These are phyloP conservation scores for Hirtodrosophila cameraria DNA, from an alignment of 2,888 invertebrate genomes.

Conservation along the genomic window DNA sequence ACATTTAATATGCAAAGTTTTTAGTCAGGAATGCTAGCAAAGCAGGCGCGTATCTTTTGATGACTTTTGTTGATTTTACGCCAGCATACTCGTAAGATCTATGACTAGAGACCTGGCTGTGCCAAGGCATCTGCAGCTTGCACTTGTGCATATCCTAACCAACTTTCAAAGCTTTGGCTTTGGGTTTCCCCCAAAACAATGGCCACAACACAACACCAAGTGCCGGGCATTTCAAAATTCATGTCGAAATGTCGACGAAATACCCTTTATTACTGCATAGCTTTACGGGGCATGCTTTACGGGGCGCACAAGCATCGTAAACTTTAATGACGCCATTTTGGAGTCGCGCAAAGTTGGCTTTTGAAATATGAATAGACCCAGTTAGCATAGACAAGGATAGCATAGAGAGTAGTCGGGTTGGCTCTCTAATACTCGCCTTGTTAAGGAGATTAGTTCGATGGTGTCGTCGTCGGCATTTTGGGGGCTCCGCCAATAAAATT, in stretches of 20 bases:
- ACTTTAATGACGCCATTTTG: conserved; percentile 79
- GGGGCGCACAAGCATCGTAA: conserved; percentile 68
- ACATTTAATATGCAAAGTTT: conserved; percentile 83
- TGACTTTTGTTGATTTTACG: conserved; percentile 80
- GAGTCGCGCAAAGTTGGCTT: conserved; percentile 75
- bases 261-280: conserved; percentile 79
- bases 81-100: conserved; percentile 59
- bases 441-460: conserved; percentile 78
- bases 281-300: conserved; percentile 76
- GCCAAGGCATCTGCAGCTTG: conserved; percentile 35
- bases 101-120: conserved; percentile 17
- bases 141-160: conserved; percentile 28
- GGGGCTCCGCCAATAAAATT: conserved; percentile 70
- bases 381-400: conserved; percentile 6
- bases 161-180: neutral
- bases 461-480: conserved; percentile 41
- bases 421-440: conserved; percentile 67
- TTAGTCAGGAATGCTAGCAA: conserved; percentile 30
- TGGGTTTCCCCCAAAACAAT: conserved; percentile 42
- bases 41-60: conserved; percentile 74
- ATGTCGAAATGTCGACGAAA: conserved; percentile 65
- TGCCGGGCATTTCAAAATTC: conserved; percentile 59
- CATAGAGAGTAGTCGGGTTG: neutral
- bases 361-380: conserved; percentile 77
- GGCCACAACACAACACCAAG: conserved; percentile 58